Percentiles rank a stretch among this genome's conserved stretches.
phyloP scores from a whole-genome alignment of 2,113 vertebrate species.

The Machaerirhynchus nigripectus region DNA sequence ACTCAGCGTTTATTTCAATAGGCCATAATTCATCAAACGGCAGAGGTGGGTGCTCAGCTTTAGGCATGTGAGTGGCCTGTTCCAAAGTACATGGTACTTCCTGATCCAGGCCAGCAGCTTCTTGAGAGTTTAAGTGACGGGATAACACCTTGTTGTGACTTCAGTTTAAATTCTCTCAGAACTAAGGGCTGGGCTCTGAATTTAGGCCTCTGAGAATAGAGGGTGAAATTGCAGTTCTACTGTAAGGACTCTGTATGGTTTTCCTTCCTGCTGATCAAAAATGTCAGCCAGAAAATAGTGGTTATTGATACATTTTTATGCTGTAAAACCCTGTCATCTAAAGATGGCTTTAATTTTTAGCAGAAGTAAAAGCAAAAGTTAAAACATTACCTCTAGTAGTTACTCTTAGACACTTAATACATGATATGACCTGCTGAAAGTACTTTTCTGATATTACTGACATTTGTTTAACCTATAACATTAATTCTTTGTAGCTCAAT shows the following conservation, averaged over 20 bases:
- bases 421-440: slow-evolving; percentile 44
- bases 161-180: neutral
- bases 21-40: neutral
- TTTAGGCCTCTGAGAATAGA: neutral
- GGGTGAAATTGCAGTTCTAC: neutral
- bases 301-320: neutral
- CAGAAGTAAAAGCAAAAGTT: neutral
- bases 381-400: neutral
- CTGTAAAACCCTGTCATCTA: neutral
- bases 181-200: neutral
- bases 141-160: neutral
- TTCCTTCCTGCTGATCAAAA: neutral
- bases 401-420: neutral
- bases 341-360: neutral
- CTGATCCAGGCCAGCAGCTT: neutral
- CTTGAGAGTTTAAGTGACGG: neutral
- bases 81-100: neutral
- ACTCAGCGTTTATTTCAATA: neutral
- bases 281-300: neutral
- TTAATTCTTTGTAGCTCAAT: slow-evolving; percentile 66
- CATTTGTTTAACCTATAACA: slow-evolving; percentile 71
- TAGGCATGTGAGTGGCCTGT: neutral
- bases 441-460: slow-evolving; percentile 58
- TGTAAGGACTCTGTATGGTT: neutral
- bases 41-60: neutral